Base-by-base conservation (phyloP, 2,113 vertebrate genomes). In the Salminus brasiliensis region DNA sequence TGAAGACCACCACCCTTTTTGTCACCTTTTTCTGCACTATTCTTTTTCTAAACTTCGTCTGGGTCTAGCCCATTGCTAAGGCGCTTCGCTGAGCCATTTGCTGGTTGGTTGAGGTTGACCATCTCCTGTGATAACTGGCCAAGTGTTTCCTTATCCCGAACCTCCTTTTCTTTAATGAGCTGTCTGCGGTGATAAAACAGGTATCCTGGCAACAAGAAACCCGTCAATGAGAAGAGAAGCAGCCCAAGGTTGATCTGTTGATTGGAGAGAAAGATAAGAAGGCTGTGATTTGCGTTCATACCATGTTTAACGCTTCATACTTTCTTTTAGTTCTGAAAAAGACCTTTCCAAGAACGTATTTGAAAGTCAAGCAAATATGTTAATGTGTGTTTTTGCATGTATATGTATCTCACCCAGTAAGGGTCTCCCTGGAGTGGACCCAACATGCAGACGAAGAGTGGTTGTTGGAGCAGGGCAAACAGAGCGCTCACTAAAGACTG, bases 401-500 rank as follows among this genome's bases (percentile, higher is more conserved):
- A 25, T 83, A 12, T 39, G 75, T 4, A 67, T 49, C 90, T 89
- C 87, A 96, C 95, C 95, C 95, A 96, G 84, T 95, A 95, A 27
- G 95, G 91, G 67, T 95, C 87, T 75, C 95, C 95, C 0, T 72
- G 32, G 39, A 96, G 87, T 16, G 85, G 91, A 30, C 93, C 94
- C 88, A 95, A 39, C 94, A 96, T 90, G 30, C 81, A 60, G 36
- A 94, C 92, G 87, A 96, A 96, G 52, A 97, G 88, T 0, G 89
- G 94, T 74, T 96, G 95, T 12, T 96, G 95, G 1, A 96, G 88
- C 12, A 97, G 87, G 5, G 95, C 95, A 0, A 95, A 94, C 6
- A 94, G 52, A 0, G 96, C 96, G 3, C 95, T 97, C 81, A 95
- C 67, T 85, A 95, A 91, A 0, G 95, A 96, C 89, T 97, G 96